Base-by-base conservation (phyloP, 2,888 invertebrate species). In the Globia sparganii region DNA sequence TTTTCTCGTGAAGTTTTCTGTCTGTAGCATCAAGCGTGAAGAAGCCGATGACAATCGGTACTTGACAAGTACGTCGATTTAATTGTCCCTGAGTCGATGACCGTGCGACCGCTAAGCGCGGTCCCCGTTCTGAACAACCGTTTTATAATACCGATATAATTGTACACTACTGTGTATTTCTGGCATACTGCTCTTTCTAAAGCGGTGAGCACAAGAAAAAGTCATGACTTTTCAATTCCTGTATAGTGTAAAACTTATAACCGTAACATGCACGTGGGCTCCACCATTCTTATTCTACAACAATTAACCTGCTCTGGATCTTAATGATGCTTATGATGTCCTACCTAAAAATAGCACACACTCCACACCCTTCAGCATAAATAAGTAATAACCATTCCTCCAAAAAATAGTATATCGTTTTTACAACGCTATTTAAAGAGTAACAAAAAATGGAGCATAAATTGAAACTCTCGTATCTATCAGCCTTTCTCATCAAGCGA, bases 21-120 rank as follows among this genome's bases (percentile, higher is more conserved):
- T 64, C 80, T 72, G 43, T 59, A 78, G 81, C 79, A 68, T 76
- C 74, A 79, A 83, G 69, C 81, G 84, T 85, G 81, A 85, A 84
- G 75, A 80, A 87, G 81, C 78, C 86, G 86, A 84, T 88, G 84
- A 85, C 87, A 88, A 86, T 86, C 81, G 82, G 86, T 87, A 86
- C 87, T 91, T 91, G 89, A 89, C 91, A 91, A 86, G 89, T 90
- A 90, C 92, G 91, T 91, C 91, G 91, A 93, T 94, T 93, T 94
- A 94, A 94, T 95, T 94, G 94, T 93, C 93, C 89, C 88, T 80
- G 91, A 92, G 95, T 94, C 95, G 94, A 94, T 95, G 95, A 95
- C 95, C 95, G 94, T 93, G 90, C 87, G 90, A 92, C 92, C 91
- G 92, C 91, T 92, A 90, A 92, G 90, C 92, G 89, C 90, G 91